A percentile compares a stretch with the other conserved stretches of the same genome.
phyloP scores from a whole-genome alignment of 2,888 invertebrate species.

The Brassicogethes aeneus region DNA sequence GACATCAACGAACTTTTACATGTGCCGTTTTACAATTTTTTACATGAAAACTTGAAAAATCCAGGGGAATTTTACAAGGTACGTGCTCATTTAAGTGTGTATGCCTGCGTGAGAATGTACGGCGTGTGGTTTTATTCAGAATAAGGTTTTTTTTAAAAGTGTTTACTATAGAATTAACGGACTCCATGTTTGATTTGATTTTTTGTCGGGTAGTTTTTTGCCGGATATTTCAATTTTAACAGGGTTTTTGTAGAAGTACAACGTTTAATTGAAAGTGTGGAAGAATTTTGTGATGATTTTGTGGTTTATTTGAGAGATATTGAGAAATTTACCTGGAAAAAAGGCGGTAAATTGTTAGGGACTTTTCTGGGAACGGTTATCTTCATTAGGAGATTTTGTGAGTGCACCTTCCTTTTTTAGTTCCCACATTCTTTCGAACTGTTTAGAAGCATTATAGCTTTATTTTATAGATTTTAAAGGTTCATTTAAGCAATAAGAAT shows the following conservation, averaged over 20 bases:
- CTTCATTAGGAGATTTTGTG: too few relatives aligned
- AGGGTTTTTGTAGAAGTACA: too few relatives aligned
- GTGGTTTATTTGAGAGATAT: neutral
- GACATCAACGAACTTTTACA: slow-evolving; percentile 30
- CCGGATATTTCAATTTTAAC: too few relatives aligned
- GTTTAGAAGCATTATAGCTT: too few relatives aligned
- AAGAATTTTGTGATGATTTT: neutral
- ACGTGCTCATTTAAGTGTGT: slow-evolving; percentile 6
- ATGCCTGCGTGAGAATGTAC: neutral
- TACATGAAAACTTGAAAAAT: slow-evolving; percentile 8
- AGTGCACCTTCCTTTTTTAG: neutral
- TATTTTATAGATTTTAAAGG: too few relatives aligned
- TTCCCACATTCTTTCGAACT: too few relatives aligned
- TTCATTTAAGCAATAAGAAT: too few relatives aligned
- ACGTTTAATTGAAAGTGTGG: too few relatives aligned
- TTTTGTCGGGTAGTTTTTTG: neutral
- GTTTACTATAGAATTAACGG: neutral
- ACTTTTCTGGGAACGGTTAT: neutral
- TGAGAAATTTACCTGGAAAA: neutral
- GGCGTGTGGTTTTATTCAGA: neutral
- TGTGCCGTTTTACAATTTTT: slow-evolving; percentile 20
- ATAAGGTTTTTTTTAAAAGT: neutral
- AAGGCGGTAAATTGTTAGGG: neutral
- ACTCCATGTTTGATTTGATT: neutral
- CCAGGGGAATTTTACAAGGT: slow-evolving; percentile 10